These are phyloP conservation scores for Panurus biarmicus DNA, from an alignment of 2,113 vertebrate species.

Conservation along the genomic window DNA sequence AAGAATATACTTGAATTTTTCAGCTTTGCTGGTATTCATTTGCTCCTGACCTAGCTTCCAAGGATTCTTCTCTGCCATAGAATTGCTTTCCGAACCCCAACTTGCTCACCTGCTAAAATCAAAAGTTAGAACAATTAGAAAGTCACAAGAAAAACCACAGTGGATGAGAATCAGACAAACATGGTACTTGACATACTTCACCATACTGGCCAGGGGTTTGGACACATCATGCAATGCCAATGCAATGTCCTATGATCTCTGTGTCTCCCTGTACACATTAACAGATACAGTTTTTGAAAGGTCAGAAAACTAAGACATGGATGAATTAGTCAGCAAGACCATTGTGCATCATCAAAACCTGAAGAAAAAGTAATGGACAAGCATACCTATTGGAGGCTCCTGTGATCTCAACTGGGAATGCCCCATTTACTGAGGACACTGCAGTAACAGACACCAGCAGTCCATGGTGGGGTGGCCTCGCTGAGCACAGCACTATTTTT, in stretches of 20 bases:
- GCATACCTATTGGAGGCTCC: conserved; percentile 35
- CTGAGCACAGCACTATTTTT: neutral
- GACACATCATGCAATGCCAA: conserved; percentile 12
- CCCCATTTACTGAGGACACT: neutral
- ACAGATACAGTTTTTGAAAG: neutral
- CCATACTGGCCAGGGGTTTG: neutral
- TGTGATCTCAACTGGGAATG: conserved; percentile 11
- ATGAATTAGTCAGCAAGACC: neutral
- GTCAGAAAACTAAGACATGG: neutral
- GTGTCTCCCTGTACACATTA: neutral
- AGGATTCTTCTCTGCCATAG: neutral
- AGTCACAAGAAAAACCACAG: neutral
- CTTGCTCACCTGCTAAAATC: neutral
- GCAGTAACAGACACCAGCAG: conserved; percentile 12
- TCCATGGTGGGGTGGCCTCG: neutral
- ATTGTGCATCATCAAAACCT: neutral
- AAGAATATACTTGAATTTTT: neutral
- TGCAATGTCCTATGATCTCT: neutral
- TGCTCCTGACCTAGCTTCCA: neutral
- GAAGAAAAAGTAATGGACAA: neutral
- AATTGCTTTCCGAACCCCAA: neutral
- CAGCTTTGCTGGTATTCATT: neutral
- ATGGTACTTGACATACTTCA: neutral
- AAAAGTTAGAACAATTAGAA: neutral
- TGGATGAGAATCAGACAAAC: neutral